Conservation (phyloP, 2,888 invertebrate genomes). For the Scelioninae gen. 1 region DNA sequence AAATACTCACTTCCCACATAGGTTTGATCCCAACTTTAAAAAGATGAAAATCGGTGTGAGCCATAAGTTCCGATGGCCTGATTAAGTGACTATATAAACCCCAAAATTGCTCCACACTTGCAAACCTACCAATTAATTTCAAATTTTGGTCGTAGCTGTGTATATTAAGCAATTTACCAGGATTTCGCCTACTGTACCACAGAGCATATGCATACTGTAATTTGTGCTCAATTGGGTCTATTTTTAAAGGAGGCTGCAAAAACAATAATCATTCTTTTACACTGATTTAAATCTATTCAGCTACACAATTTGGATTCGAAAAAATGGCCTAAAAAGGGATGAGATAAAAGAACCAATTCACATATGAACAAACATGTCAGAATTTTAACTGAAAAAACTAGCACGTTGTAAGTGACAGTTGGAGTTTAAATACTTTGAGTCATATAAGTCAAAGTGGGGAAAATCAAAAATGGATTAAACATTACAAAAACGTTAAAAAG, state of each 20-base stretch:
- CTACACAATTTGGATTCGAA: no score
- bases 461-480: no score
- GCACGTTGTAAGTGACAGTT: no score
- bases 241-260: constrained; percentile 88
- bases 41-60: constrained; percentile 96
- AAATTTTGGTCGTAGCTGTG: constrained; percentile 91
- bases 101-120: constrained; percentile 99
- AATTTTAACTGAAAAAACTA: no score
- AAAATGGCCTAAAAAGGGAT: no score
- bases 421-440: no score
- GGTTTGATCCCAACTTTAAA: constrained; percentile 99
- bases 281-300: no score
- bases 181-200: constrained; percentile 90
- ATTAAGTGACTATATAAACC: constrained; percentile 95
- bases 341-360: no score
- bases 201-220: constrained; percentile 97
- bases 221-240: constrained; percentile 94
- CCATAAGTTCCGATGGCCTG: constrained; percentile 94
- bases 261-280: no score
- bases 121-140: constrained; percentile 94
- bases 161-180: constrained; percentile 86
- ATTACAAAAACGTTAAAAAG: no score
- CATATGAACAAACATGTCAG: no score
- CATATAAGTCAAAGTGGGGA: no score
- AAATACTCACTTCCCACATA: constrained; percentile 94